Evolutionary conservation across 2,113 vertebrate genomes (phyloP).

Genomic region (Pluvianellus socialis): DNA sequence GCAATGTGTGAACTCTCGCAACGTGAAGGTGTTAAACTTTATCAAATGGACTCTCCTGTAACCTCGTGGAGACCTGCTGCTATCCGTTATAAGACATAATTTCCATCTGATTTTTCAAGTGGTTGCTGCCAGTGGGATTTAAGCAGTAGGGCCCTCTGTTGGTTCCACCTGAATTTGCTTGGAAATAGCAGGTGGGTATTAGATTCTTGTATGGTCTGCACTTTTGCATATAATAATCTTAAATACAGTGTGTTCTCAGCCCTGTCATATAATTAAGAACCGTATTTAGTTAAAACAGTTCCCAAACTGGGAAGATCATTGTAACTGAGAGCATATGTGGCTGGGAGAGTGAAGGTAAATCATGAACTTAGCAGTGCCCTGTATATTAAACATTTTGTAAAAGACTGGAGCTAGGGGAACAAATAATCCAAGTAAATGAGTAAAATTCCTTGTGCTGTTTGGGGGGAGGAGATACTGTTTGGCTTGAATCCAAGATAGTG

Average conservation of each 20-base stretch:
- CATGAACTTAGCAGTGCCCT: not conserved
- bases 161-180: not conserved
- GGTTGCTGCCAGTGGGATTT: not conserved
- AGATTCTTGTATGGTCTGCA: not conserved
- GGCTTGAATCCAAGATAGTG: slow-evolving; percentile 35
- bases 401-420: not conserved
- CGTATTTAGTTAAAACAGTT: not conserved
- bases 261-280: not conserved
- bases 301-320: not conserved
- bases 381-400: not conserved
- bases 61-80: slow-evolving; percentile 28
- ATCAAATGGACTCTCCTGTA: slow-evolving; percentile 21
- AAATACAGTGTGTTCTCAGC: not conserved
- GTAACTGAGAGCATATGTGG: not conserved
- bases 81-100: slow-evolving; percentile 35
- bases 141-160: not conserved
- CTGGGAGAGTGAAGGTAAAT: not conserved
- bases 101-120: slow-evolving; percentile 40
- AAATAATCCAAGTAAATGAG: slow-evolving; percentile 7
- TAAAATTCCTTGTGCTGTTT: slow-evolving; percentile 2
- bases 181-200: not conserved
- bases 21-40: slow-evolving; percentile 20
- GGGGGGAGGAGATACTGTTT: not conserved
- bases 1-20: slow-evolving; percentile 41
- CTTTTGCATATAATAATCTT: not conserved